phyloP scores from a whole-genome alignment of 1,140 invertebrate genomes.

The Lepidurus couesii region DNA sequence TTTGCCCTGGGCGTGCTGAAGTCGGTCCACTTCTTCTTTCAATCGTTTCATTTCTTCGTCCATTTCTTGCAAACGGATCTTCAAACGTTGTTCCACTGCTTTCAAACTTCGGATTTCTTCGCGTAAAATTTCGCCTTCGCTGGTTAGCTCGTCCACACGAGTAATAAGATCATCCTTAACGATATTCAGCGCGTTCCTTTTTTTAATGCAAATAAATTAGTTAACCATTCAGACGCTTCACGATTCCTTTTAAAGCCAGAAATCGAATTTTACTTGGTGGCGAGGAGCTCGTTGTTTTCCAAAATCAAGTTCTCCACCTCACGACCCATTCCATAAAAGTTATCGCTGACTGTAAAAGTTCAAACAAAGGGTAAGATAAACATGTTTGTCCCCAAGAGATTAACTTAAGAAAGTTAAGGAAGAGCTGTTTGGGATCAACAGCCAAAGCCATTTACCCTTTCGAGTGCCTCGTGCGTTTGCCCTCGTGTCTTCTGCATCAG shows the following conservation, averaged over 20 bases:
- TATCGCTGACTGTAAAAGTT: constrained; percentile 28
- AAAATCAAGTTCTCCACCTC: constrained; percentile 98
- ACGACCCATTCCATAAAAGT: constrained; percentile 88
- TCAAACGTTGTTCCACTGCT: constrained; percentile 70
- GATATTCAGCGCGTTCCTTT: constrained; percentile 95
- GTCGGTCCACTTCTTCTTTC: constrained; percentile 67
- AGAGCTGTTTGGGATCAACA: constrained; percentile 30
- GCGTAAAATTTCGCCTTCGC: constrained; percentile 90
- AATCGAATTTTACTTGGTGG: constrained; percentile 78
- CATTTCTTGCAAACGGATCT: constrained; percentile 69
- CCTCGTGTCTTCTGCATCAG: neutral
- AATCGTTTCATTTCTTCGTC: constrained; percentile 80
- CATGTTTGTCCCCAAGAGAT: constrained; percentile 35
- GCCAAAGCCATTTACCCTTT: constrained; percentile 23
- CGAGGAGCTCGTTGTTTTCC: constrained; percentile 98
- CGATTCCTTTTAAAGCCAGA: constrained; percentile 11
- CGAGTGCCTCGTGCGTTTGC: neutral
- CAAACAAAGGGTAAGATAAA: constrained; percentile 36
- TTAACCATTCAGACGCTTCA: constrained; percentile 20
- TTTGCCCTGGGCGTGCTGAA: constrained; percentile 51
- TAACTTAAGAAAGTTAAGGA: constrained; percentile 37
- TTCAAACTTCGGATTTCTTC: constrained; percentile 86
- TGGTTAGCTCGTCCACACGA: constrained; percentile 93
- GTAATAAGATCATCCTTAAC: constrained; percentile 99
- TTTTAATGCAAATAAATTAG: constrained; percentile 37